A percentile compares a stretch with the other conserved stretches of the same genome.
Conservation (phyloP, 2,888 invertebrate species). For the Cartodere bifasciata region DNA sequence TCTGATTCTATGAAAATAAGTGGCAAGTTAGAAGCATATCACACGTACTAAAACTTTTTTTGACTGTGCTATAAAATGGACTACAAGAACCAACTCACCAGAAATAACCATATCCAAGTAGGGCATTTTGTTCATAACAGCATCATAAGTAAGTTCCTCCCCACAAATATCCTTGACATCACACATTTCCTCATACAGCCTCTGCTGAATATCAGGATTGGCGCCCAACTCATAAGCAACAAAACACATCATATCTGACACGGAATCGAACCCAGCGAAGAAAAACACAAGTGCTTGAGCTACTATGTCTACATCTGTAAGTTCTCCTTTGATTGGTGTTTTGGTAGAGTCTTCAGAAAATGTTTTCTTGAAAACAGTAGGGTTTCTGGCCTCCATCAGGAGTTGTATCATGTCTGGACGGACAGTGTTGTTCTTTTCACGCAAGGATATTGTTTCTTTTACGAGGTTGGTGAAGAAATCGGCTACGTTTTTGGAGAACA, state of each 20-base stretch:
- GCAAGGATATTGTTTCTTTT: slow-evolving; percentile 30
- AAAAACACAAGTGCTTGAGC: slow-evolving; percentile 41
- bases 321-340: too few species aligned
- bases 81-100: too few species aligned
- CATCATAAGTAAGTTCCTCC: slow-evolving; percentile 36
- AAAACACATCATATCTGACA: slow-evolving; percentile 35
- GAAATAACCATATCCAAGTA: slow-evolving; percentile 48
- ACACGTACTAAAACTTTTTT: too few species aligned
- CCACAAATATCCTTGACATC: slow-evolving; percentile 11
- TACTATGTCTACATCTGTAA: slow-evolving; percentile 38
- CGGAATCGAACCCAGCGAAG: slow-evolving; percentile 37
- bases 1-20: too few species aligned
- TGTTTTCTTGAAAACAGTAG: too few species aligned
- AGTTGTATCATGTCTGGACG: slow-evolving; percentile 44
- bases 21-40: too few species aligned
- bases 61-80: too few species aligned
- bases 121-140: slow-evolving; percentile 39
- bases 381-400: slow-evolving; percentile 37
- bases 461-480: slow-evolving; percentile 18
- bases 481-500: too few species aligned
- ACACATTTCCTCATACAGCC: slow-evolving; percentile 35
- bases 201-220: slow-evolving; percentile 44
- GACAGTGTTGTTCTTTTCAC: slow-evolving; percentile 35
- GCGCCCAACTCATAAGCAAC: slow-evolving; percentile 42
- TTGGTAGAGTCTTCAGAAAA: too few species aligned